Evolutionary conservation across 2,888 invertebrate genomes (phyloP).

Genomic region (Spilarctia lutea): DNA sequence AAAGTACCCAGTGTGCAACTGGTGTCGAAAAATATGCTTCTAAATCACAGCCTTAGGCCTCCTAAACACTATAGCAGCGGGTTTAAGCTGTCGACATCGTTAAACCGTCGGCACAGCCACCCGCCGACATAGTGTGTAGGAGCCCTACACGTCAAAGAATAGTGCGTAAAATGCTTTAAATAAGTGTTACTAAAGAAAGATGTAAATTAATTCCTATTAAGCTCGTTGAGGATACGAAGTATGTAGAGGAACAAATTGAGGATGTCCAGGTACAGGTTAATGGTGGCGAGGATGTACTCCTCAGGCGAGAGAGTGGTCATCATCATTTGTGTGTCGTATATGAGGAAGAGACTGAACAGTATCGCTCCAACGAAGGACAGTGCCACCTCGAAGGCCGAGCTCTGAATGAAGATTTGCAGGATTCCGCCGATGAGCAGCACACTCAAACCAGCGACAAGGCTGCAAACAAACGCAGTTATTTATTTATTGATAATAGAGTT

Average conservation of each 20-base stretch:
- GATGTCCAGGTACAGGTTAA: slow-evolving; percentile 95
- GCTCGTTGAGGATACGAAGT: slow-evolving; percentile 90
- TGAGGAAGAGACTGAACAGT: slow-evolving; percentile 93
- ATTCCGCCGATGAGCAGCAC: slow-evolving; percentile 91
- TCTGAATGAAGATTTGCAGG: slow-evolving; percentile 91
- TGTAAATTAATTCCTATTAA: slow-evolving; percentile 80
- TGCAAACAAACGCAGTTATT: slow-evolving; percentile 58
- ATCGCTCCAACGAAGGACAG: slow-evolving; percentile 91
- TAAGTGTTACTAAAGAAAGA: slow-evolving; percentile 25
- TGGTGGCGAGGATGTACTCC: slow-evolving; percentile 95
- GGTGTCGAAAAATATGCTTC: slow-evolving; percentile 30
- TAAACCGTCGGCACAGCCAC: no score
- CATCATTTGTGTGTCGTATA: slow-evolving; percentile 94
- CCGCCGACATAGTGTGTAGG: no score
- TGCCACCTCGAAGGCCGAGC: slow-evolving; percentile 89
- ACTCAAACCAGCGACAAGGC: slow-evolving; percentile 89
- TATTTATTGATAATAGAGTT: neutral
- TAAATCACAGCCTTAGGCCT: slow-evolving; percentile 41
- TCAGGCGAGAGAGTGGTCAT: slow-evolving; percentile 93
- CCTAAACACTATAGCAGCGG: no score
- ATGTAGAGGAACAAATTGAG: slow-evolving; percentile 94
- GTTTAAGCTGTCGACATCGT: no score
- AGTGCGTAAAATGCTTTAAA: slow-evolving; percentile 47
- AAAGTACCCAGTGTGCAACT: slow-evolving; percentile 23
- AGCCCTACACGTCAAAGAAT: slow-evolving; percentile 27